Base-by-base conservation (phyloP, 2,797 vertebrate species). In the Eulemur coronatus region DNA sequence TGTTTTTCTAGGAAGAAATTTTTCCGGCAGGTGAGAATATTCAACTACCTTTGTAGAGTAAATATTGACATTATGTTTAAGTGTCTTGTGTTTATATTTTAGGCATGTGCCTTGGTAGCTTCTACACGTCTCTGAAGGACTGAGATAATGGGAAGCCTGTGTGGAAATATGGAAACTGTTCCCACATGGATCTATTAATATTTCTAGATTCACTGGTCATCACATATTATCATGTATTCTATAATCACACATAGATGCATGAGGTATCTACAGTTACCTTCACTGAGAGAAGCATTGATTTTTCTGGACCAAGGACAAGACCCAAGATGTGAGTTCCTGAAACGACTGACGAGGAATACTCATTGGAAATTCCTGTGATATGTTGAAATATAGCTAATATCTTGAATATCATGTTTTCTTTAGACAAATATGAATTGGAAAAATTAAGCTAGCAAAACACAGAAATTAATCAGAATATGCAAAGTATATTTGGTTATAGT, bases 171-270 rank as follows among this genome's bases (percentile, higher is more conserved):
- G 2, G 7, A 81, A 82, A 22, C 7, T 80, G 4, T n/a, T 2
- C 4, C n/a, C 6, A 30, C 4, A 7, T 59, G 22, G 14, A 18
- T 55, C 52, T 55, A 55, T 52, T 52, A 2, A 7, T 55, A 46
- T 92, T 79, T 92, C 4, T 79, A 35, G 1, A 73, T 20, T 7
- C 18, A 52, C 2, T 4, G 1, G 30, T 46, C 28, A 81, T 7
- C n/a, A 52, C 30, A 63, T n/a, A n/a, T 63, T 33, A 63, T 63
- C 38, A 4, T 59, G 2, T 52, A 14, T 55, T 72, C 22, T 52
- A 2, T 43, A 38, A 11, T 50, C 35, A 84, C 82, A 26, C 0
- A 59, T 0, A 70, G 55, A 12, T 17, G 13, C 0, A 0, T 12
- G 5, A 75, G 0, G 2, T 46, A 38, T 12, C 46, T n/a, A 11